Evolutionary conservation across 2,113 vertebrate genomes (phyloP), one percentile per base, ranked within the genome.

Genomic region (Microtus richardsoni): DNA sequence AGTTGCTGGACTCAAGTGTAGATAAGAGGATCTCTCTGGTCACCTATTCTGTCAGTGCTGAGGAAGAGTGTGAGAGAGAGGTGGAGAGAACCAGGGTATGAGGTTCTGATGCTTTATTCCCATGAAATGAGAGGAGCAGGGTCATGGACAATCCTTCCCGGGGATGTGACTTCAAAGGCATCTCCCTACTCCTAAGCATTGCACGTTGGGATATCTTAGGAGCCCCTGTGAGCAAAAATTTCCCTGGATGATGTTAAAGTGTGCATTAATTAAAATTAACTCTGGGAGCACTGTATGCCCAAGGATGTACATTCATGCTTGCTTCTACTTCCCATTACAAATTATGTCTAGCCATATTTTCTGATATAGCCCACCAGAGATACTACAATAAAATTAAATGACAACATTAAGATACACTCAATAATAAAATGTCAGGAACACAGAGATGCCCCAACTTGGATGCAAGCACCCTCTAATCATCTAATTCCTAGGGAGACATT

Each of bases 361-460:
- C 47, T 24, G 86, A 33, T 80, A 95, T 80, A 84, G 79, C 54
- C 83, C 93, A 97, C 93, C 36, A 89, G 96, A 97, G 95, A 96
- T 87, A 73, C 44, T 64, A 80, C 19, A 93, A 89, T 96, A 91
- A 96, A 97, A 96, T 96, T 97, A 97, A 96, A 96, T 97, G 93
- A 96, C 92, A 97, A 88, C 75, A 91, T 97, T 94, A 94, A 87
- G 91, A 87, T 79, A 93, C 30, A 93, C 44, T 71, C 74, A 95
- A 94, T 96, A 96, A 97, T 89, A 97, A 97, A 97, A 97, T 95
- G 93, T 96, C 89, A 97, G 80, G 94, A 96, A 95, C 58, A 93
- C 47, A 93, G 74, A 91, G 83, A 93, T 94, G 64, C 47, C 89
- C 30, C 73, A 91, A 91, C 89, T 28, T 96, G 93, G 95, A 88